phyloP scores from a whole-genome alignment of 2,888 invertebrate species.

The Monochamus alternatus region DNA sequence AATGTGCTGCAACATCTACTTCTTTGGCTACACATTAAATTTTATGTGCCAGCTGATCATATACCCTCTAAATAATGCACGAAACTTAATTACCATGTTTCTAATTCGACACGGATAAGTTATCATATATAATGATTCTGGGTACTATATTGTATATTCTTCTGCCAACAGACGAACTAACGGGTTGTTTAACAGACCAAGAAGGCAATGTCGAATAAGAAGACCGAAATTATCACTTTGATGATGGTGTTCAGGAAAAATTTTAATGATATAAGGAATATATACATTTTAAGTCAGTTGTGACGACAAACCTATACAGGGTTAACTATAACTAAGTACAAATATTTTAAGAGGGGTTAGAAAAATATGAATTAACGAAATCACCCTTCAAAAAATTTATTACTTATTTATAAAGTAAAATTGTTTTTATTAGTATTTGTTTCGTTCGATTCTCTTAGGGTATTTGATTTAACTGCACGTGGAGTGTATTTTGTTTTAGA shows the following conservation, averaged over 20 bases:
- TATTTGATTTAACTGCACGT: no score
- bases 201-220: conserved; percentile 5
- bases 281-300: no score
- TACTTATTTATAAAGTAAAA: no score
- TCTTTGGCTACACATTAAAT: background rate
- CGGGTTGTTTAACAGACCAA: conserved; percentile 25
- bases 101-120: conserved; percentile 15
- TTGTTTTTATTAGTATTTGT: no score
- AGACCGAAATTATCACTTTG: conserved; percentile 17
- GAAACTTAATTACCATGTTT: background rate
- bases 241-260: background rate
- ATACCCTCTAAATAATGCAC: background rate
- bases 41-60: background rate
- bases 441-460: no score
- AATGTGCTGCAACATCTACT: no score
- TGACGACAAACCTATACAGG: no score
- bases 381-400: no score
- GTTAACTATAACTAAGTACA: no score
- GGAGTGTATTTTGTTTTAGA: no score
- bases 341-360: no score
- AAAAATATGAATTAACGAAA: no score
- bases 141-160: background rate
- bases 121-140: conserved; percentile 16
- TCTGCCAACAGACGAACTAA: conserved; percentile 27
- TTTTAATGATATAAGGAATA: background rate